phyloP scores from a whole-genome alignment of 2,797 vertebrate genomes.

The Pseudochromis fuscus region DNA sequence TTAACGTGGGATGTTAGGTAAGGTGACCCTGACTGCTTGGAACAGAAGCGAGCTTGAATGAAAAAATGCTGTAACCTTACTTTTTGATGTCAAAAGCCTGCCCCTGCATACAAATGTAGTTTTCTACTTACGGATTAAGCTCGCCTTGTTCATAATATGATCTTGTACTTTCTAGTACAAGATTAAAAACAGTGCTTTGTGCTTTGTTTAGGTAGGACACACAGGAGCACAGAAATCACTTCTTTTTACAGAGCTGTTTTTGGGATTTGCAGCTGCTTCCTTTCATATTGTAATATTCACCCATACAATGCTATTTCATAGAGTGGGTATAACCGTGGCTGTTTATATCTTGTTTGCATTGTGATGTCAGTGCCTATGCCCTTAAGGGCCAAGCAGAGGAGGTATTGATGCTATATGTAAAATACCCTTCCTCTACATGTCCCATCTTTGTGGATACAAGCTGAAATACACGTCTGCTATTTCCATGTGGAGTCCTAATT shows the following conservation, averaged over 20 bases:
- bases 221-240: constrained; percentile 15
- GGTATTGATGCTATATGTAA: constrained; percentile 31
- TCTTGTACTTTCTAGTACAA: constrained; percentile 31
- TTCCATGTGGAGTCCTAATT: constrained; percentile 32
- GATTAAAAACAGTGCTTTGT: constrained; percentile 15
- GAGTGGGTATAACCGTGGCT: not conserved
- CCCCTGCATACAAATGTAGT: constrained; percentile 22
- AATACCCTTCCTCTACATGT: constrained; percentile 19
- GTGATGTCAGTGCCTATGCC: constrained; percentile 17
- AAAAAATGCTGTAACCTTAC: constrained; percentile 32
- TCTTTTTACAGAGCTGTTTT: not conserved
- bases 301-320: not conserved
- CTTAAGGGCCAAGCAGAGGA: not conserved
- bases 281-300: constrained; percentile 1
- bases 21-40: constrained; percentile 38
- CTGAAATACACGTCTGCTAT: constrained; percentile 25
- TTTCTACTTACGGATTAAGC: constrained; percentile 26
- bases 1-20: constrained; percentile 31
- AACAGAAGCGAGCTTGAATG: constrained; percentile 33
- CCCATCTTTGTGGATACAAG: constrained; percentile 16
- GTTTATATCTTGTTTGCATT: constrained; percentile 11
- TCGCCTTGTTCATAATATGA: constrained; percentile 24
- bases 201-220: constrained; percentile 4
- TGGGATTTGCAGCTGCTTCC: not conserved
- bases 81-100: constrained; percentile 36